A percentile compares a stretch with the other conserved stretches of the same genome.
Conservation (phyloP, 2,797 vertebrate genomes). For the Brachyrhaphis roseni region DNA sequence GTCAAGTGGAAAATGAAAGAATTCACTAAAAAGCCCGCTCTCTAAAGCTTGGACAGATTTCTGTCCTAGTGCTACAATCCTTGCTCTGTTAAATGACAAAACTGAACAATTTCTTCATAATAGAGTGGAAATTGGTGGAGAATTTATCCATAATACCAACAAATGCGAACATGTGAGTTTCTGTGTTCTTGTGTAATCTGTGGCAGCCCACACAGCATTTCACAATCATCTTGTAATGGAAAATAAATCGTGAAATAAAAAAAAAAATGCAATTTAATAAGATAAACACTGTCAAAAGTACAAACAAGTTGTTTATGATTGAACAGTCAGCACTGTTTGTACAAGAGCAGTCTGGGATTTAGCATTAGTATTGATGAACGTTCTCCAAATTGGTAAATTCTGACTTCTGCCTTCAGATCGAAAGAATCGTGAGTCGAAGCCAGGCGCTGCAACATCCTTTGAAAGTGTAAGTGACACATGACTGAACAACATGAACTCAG, state of each 20-base stretch:
- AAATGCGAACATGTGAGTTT: neutral
- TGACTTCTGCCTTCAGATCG: neutral
- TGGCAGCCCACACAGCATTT: neutral
- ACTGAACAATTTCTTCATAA: neutral
- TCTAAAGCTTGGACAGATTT: neutral
- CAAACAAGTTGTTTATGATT: neutral
- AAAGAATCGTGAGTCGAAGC: neutral
- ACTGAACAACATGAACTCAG: too few species aligned
- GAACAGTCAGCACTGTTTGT: neutral
- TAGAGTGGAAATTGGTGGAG: neutral
- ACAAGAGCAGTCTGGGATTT: neutral
- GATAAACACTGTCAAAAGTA: neutral
- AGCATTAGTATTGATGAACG: neutral
- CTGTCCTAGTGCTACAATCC: neutral
- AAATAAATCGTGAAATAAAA: neutral
- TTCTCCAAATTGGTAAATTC: neutral
- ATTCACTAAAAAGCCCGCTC: neutral
- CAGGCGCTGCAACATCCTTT: neutral
- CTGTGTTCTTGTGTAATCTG: neutral
- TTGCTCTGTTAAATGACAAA: neutral
- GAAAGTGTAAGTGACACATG: neutral
- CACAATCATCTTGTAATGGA: neutral
- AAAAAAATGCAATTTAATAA: neutral
- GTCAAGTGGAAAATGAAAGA: neutral
- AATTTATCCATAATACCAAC: neutral